These are phyloP conservation scores for Phataginus tetradactyla DNA, from an alignment of 2,797 vertebrate species.

Conservation along the genomic window DNA sequence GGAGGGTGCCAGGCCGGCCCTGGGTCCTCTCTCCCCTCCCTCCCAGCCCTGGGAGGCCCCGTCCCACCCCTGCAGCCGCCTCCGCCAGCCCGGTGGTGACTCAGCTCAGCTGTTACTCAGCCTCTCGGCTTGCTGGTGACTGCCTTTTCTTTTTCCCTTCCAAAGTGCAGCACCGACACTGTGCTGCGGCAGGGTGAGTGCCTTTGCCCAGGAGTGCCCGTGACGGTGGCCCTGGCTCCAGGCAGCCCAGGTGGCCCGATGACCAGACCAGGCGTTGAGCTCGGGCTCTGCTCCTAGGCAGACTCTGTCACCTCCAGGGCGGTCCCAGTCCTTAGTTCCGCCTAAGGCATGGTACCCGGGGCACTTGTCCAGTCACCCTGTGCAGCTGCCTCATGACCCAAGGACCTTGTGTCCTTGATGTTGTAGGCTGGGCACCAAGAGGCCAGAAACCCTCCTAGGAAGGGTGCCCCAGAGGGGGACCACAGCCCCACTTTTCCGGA, in stretches of 20 bases:
- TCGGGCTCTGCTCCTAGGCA: background rate
- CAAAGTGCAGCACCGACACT: background rate
- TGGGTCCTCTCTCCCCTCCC: background rate
- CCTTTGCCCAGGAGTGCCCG: background rate
- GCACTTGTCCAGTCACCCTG: background rate
- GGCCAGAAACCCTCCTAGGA: background rate
- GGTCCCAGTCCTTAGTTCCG: background rate
- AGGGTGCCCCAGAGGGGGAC: background rate
- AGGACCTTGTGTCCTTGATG: background rate
- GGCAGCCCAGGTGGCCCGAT: background rate
- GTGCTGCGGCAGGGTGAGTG: background rate
- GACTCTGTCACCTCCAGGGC: background rate
- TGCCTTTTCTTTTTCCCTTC: background rate
- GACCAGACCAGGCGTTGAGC: background rate
- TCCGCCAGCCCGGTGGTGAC: background rate
- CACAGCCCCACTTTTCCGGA: background rate
- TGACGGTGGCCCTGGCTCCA: background rate
- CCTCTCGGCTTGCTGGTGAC: background rate
- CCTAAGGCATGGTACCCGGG: background rate
- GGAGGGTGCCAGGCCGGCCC: background rate
- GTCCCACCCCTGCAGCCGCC: background rate
- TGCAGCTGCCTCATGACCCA: background rate
- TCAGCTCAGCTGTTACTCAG: slow-evolving; percentile 54
- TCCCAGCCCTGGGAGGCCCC: background rate
- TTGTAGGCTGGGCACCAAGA: background rate